phyloP scores from a whole-genome alignment of 2,888 invertebrate species.

The Gasteruption jaculator region DNA sequence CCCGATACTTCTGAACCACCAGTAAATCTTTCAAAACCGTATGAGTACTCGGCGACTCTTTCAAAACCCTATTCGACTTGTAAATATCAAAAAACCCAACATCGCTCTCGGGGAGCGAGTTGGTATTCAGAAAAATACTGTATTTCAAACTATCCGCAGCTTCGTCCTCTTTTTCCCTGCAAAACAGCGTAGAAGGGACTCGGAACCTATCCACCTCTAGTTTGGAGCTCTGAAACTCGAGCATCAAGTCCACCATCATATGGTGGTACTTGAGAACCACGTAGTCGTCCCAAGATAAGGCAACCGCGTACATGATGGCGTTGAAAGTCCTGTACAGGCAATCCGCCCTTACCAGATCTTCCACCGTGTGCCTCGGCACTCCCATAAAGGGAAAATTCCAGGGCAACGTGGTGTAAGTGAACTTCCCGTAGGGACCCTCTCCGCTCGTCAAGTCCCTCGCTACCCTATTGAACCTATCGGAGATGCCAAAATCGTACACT shows the following conservation, averaged over 20 bases:
- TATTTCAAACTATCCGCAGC: no score
- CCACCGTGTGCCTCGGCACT: slow-evolving; percentile 41
- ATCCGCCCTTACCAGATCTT: slow-evolving; percentile 61
- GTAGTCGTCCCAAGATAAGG: slow-evolving; percentile 65
- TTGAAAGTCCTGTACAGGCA: slow-evolving; percentile 62
- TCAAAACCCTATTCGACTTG: slow-evolving; percentile 27
- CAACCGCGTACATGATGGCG: slow-evolving; percentile 50
- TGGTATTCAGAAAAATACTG: no score
- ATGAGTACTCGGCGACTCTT: no score
- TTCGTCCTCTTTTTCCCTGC: slow-evolving; percentile 41
- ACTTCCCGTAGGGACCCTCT: slow-evolving; percentile 41
- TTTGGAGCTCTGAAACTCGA: slow-evolving; percentile 54
- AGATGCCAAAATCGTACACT: slow-evolving; percentile 60
- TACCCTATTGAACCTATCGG: slow-evolving; percentile 49
- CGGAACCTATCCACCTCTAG: slow-evolving; percentile 53
- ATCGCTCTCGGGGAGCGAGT: no score
- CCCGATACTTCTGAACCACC: no score
- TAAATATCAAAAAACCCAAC: slow-evolving; percentile 32
- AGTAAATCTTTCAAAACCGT: no score
- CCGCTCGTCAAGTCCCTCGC: slow-evolving; percentile 48
- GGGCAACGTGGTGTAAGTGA: slow-evolving; percentile 59
- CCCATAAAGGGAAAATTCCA: slow-evolving; percentile 65
- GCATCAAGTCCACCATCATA: slow-evolving; percentile 55
- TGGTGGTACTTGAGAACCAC: slow-evolving; percentile 60
- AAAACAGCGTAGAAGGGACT: slow-evolving; percentile 50